Evolutionary conservation across 1,140 invertebrate species (phyloP), one percentile per base, ranked within the genome.

Genomic region (Antheraea pernyi): DNA sequence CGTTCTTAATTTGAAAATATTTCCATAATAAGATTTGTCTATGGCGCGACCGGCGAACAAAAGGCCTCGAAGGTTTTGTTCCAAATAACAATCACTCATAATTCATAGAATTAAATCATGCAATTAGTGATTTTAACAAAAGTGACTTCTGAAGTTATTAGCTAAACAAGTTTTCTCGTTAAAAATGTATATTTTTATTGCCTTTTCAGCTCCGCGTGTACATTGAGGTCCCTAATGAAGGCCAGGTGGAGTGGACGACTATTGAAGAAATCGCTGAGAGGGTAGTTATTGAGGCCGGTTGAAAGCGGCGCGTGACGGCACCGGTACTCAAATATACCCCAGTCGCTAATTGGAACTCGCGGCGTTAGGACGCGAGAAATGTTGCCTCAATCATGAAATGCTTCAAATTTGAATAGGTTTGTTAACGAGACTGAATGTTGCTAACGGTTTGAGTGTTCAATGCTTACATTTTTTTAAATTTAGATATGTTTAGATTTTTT

Each of bases 1-100:
- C 79, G 85, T 85, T 90, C 87, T 91, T 89, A 89, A 91, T 90
- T 91, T 90, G 87, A 91, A 91, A 91, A 91, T 91, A 90, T 91
- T 90, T 91, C 88, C 89, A 91, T 91, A 90, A 91, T 91, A 91
- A 90, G 89, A 90, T 91, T 90, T 90, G 89, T 90, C 89, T 90
- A 91, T 90, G 83, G 86, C 85, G 81, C 85, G 83, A 82, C 82
- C 83, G 74, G 80, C 65, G 83, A 83, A 91, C 88, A 91, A 91
- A 91, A 91, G 89, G 82, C 68, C 75, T 76, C 74, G 77, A 78
- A 77, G 73, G 67, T 84, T 91, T 90, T 90, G 88, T 91, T 88
- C 78, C 69, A 67, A 69, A 74, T 87, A 81, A 89, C 83, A 82
- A 85, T 76, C 77, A 78, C 81, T 86, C 81, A 90, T 90, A 83